phyloP scores from a whole-genome alignment of 2,113 vertebrate genomes.

The Turnix velox region DNA sequence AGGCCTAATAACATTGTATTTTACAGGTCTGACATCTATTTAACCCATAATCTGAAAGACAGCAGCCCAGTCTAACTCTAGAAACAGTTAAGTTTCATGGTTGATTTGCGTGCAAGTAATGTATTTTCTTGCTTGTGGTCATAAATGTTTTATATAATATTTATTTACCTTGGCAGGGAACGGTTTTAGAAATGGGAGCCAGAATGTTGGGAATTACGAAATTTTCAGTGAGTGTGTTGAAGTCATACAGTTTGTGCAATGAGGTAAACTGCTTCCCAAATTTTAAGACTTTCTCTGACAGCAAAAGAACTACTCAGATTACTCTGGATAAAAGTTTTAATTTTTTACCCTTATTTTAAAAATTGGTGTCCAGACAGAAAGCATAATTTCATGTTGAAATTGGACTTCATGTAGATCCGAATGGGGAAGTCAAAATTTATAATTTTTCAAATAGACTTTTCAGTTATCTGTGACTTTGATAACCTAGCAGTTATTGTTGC shows the following conservation, averaged over 20 bases:
- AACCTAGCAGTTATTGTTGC: background rate
- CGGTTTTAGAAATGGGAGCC: background rate
- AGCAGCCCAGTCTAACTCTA: no score
- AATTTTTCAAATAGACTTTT: background rate
- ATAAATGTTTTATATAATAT: background rate
- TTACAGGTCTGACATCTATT: background rate
- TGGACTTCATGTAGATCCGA: background rate
- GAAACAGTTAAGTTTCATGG: background rate
- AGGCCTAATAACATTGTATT: background rate
- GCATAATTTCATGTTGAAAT: rapidly evolving
- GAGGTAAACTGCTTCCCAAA: conserved; percentile 32
- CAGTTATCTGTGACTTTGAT: background rate
- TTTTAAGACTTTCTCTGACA: background rate
- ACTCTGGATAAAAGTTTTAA: background rate
- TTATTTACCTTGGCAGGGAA: background rate
- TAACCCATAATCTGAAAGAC: background rate
- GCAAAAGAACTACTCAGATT: background rate
- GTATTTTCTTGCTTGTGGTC: background rate
- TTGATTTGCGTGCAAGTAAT: background rate
- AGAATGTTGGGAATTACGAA: conserved; percentile 55
- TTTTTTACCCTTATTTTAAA: background rate
- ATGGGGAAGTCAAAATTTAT: background rate
- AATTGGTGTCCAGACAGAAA: rapidly evolving
- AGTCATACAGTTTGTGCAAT: background rate
- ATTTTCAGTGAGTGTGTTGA: background rate